phyloP scores from a whole-genome alignment of 2,888 invertebrate species.

The Melangyna quadrimaculata region DNA sequence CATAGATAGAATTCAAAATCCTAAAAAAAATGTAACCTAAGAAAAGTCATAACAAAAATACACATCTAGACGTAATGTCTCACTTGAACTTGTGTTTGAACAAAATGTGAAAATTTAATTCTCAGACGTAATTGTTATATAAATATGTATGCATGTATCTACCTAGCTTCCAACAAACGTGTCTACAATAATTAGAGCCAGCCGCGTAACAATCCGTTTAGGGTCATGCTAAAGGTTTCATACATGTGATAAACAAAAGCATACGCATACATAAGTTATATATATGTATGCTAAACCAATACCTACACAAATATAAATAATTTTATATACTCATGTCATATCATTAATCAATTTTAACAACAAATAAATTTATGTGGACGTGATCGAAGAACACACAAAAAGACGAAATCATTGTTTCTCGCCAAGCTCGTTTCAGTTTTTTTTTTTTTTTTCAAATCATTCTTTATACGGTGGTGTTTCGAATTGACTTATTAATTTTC shows the following conservation, averaged over 20 bases:
- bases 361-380: conserved; percentile 34
- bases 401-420: conserved; percentile 1
- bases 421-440: conserved; percentile 12
- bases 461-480: conserved; percentile 43
- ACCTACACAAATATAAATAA: neutral
- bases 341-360: conserved; percentile 46
- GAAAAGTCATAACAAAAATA: neutral
- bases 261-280: neutral
- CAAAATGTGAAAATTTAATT: conserved; percentile 21
- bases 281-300: neutral
- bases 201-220: conserved; percentile 47
- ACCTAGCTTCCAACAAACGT: too few species aligned
- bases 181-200: neutral
- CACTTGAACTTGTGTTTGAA: neutral
- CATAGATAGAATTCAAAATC: conserved; percentile 5
- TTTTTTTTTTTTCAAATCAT: neutral
- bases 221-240: conserved; percentile 38
- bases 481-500: conserved; percentile 66
- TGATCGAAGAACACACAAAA: conserved; percentile 30
- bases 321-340: neutral
- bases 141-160: too few species aligned
- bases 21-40: conserved; percentile 10
- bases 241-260: neutral
- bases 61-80: conserved; percentile 17
- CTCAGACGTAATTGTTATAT: neutral